Evolutionary conservation across 2,113 vertebrate genomes (phyloP), one percentile per base, ranked within the genome.

Genomic region (Tenebrosternarchus preto): DNA sequence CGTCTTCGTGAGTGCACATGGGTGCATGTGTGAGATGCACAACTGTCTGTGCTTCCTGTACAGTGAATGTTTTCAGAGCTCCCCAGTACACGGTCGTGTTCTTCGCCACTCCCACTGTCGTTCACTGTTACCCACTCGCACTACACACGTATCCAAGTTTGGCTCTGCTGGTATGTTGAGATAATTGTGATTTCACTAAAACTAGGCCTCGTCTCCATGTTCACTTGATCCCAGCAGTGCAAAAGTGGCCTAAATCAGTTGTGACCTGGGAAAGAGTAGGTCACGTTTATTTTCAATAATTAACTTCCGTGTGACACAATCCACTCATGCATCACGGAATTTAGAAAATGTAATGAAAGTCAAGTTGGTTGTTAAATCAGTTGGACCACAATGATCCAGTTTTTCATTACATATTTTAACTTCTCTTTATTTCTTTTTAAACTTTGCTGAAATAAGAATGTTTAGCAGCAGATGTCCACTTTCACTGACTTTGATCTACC

Each of bases 21-120:
- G n/a, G 15, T 12, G 15, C 15, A 12, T 15, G 43, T 75, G 46
- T 63, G 72, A 76, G 29, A 59, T 60, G 63, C 39, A 22, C 33
- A 69, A 39, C 39, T 75, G 36, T 63, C 81, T 75, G 3, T 61
- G 25, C 50, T n/a, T 60, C 31, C 69, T 64, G 78, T 63, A 31
- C 25, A 31, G 61, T 25, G 29, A 66, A 74, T 50, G 68, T 56
- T 73, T 69, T 75, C 72, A 71, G 73, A n/a, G 56, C 33, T 27
- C 24, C 43, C 2, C 16, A 36, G 59, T 24, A 5, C 43, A 12
- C 43, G 67, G 74, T 73, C 46, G 57, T n/a, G 31, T 80, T 73
- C 11, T 46, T 55, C 59, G 24, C 59, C 24, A 29, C 29, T 64
- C 53, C 31, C 43, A 36, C 16, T n/a, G 4, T 27, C n/a, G n/a